A percentile compares a stretch with the other conserved stretches of the same genome.
These are phyloP conservation scores for Cheilosia vernalis DNA, from an alignment of 2,888 invertebrate species.

Conservation along the genomic window DNA sequence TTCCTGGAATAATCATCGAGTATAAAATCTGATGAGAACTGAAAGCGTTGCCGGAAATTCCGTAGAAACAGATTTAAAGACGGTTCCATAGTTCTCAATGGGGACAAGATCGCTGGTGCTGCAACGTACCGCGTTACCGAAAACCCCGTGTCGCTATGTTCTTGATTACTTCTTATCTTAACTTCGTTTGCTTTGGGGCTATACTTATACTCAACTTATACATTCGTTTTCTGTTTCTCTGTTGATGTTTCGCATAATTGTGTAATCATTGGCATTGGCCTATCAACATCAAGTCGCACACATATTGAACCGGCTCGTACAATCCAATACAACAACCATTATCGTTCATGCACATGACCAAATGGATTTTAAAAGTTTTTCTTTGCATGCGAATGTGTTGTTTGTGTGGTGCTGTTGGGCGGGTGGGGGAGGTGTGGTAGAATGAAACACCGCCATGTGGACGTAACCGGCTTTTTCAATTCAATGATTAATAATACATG, in stretches of 20 bases:
- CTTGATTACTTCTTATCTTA: constrained; percentile 28
- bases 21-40: constrained; percentile 38
- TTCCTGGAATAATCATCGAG: constrained; percentile 58
- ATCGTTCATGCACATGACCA: constrained; percentile 47
- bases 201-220: neutral
- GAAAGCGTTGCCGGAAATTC: constrained; percentile 71
- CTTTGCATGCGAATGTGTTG: constrained; percentile 3
- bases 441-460: constrained; percentile 53
- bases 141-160: constrained; percentile 5
- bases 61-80: constrained; percentile 35
- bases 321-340: constrained; percentile 21
- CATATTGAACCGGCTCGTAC: constrained; percentile 26
- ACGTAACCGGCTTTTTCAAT: constrained; percentile 52
- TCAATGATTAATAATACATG: constrained; percentile 52
- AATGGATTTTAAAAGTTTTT: constrained; percentile 32
- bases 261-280: constrained; percentile 71
- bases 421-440: neutral
- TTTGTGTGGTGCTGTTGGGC: neutral
- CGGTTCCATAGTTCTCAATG: constrained; percentile 15
- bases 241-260: constrained; percentile 66
- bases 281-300: constrained; percentile 46
- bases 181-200: neutral
- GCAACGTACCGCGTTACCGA: neutral
- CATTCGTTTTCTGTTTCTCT: constrained; percentile 37
- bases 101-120: constrained; percentile 10